Evolutionary conservation across 1,140 invertebrate species (phyloP).

Genomic region (Magallana gigas): DNA sequence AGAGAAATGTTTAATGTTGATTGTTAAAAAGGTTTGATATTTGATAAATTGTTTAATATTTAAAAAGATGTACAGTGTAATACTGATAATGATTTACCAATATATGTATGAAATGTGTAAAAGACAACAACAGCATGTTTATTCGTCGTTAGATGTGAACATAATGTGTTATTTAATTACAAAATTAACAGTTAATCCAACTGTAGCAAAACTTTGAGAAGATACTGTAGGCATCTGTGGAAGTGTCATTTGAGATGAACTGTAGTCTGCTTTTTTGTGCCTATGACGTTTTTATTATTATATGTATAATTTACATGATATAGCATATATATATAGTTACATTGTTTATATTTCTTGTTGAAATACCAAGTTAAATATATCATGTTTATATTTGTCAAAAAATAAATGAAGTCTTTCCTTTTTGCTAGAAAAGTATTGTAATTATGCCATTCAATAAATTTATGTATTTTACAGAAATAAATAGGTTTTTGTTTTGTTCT

Average conservation of each 20-base stretch:
- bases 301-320: not conserved
- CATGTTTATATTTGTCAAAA: conserved; percentile 26
- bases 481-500: not conserved
- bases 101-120: too few relatives aligned
- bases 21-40: too few relatives aligned
- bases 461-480: conserved; percentile 10
- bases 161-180: too few relatives aligned
- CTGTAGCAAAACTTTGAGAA: conserved; percentile 13
- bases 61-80: too few relatives aligned
- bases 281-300: not conserved
- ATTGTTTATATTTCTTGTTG: conserved; percentile 5
- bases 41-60: too few relatives aligned
- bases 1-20: too few relatives aligned
- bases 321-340: conserved; percentile 3
- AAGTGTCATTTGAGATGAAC: conserved; percentile 30
- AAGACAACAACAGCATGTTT: too few relatives aligned
- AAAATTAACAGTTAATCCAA: not conserved
- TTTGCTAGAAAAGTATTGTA: not conserved
- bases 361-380: conserved; percentile 5
- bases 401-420: not conserved
- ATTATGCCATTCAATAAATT: not conserved
- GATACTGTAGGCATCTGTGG: not conserved
- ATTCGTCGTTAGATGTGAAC: too few relatives aligned
- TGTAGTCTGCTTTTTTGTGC: not conserved
- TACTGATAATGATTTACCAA: too few relatives aligned